Evolutionary conservation across 2,888 invertebrate genomes (phyloP), one percentile per base, ranked within the genome.

Genomic region (Ypsolopha sequella): DNA sequence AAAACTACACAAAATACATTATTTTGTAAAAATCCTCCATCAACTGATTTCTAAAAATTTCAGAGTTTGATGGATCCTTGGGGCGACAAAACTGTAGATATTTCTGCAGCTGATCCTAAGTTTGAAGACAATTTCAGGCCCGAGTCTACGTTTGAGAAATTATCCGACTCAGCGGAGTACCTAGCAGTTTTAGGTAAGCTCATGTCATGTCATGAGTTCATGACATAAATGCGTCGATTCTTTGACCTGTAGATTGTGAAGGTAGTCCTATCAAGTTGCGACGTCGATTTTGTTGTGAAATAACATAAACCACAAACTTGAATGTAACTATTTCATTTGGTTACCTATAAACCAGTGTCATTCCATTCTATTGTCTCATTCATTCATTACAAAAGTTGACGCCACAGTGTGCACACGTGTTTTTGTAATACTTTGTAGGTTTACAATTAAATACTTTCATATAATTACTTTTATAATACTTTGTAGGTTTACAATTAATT

Each of bases 161-260:
- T 92, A 51, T 88, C 89, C 0, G 91, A 91, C 64, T 92, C 92
- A 1, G 88, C 89, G 9, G 88, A 90, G 63, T 92, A 92, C 72
- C 76, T 93, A 51, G 90, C 90, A 54, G 76, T 89, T 57, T 87
- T 94, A 61, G 92, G 93, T 93, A 80, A 59, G 52, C 59, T 55
- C 51, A 50, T 48, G 41, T 48, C 53, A 48, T 53, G 6, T 14
- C 36, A 35, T 4, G 14, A 7, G 6, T 24, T 41, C 24, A 14
- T 48, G 10, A 34, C 8, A 33, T 33, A 45, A 10, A 24, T 51
- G 36, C 11, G 10, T 33, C 51, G 51, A 57, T 51, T 55, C 53
- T 35, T 56, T 51, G 24, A 24, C 24, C 24, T 24, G 24, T 24
- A 24, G 24, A 53, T 58, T 51, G 44, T 57, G 41, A 49, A 55